Evolutionary conservation across 1,140 invertebrate species (phyloP).

Genomic region (Solenopsis invicta): DNA sequence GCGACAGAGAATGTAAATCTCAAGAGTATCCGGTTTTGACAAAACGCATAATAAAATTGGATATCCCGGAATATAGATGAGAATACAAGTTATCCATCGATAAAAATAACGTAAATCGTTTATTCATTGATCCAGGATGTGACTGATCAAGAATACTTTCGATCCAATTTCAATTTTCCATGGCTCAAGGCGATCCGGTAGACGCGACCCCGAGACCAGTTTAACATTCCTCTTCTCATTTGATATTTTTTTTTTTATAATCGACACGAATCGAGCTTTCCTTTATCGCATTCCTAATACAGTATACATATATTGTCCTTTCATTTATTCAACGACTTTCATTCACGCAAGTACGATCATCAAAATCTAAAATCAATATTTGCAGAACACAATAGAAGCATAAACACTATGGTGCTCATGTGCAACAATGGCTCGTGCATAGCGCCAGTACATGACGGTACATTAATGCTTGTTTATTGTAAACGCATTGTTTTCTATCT

Average conservation of each 20-base stretch:
- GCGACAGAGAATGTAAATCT: constrained; percentile 12
- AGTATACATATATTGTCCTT: not conserved
- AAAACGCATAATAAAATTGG: not conserved
- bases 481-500: not conserved
- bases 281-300: not conserved
- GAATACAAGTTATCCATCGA: not conserved
- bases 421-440: not conserved
- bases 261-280: not conserved
- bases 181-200: constrained; percentile 39
- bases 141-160: not conserved
- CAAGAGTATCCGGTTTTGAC: constrained; percentile 54
- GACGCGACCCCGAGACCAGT: constrained; percentile 4
- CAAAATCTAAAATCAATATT: constrained; percentile 24
- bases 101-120: constrained; percentile 25
- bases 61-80: not conserved
- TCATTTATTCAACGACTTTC: not conserved
- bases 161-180: constrained; percentile 26
- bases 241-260: constrained; percentile 24
- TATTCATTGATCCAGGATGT: constrained; percentile 26
- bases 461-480: constrained; percentile 5
- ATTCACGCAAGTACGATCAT: not conserved
- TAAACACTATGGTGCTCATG: not conserved
- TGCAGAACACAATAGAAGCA: constrained; percentile 16
- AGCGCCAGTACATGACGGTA: not conserved
- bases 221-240: constrained; percentile 8